phyloP scores from a whole-genome alignment of 1,140 invertebrate species.

The Bombus soroeensis region DNA sequence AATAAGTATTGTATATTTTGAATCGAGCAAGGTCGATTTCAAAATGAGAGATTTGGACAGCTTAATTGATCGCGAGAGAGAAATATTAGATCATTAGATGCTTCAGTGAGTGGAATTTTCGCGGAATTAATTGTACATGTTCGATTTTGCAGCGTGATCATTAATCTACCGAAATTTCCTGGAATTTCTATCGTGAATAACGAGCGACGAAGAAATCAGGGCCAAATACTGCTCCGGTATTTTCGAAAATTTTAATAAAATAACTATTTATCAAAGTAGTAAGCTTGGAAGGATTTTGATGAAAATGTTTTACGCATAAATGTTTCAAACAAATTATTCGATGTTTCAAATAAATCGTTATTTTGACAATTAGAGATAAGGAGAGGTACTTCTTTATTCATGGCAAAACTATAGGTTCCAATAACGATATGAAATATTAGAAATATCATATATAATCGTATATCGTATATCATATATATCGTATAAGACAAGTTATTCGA shows the following conservation, averaged over 20 bases:
- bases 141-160: not conserved
- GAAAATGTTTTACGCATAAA: not conserved
- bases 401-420: not conserved
- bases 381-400: not conserved
- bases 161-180: not conserved
- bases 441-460: not conserved
- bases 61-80: not conserved
- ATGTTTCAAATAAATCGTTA: not conserved
- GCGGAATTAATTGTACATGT: not conserved
- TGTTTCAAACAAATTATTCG: not conserved
- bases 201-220: not conserved
- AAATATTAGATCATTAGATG: not conserved
- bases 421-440: not conserved
- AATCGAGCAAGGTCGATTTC: not conserved
- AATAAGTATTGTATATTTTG: no score
- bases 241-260: not conserved
- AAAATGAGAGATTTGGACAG: not conserved
- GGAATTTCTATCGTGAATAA: not conserved
- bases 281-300: not conserved
- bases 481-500: not conserved
- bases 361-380: not conserved
- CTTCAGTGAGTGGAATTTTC: not conserved
- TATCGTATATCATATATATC: no score
- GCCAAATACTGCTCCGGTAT: not conserved
- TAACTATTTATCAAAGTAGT: not conserved